Conservation (phyloP, 2,113 vertebrate species). For the Gopherus flavomarginatus region DNA sequence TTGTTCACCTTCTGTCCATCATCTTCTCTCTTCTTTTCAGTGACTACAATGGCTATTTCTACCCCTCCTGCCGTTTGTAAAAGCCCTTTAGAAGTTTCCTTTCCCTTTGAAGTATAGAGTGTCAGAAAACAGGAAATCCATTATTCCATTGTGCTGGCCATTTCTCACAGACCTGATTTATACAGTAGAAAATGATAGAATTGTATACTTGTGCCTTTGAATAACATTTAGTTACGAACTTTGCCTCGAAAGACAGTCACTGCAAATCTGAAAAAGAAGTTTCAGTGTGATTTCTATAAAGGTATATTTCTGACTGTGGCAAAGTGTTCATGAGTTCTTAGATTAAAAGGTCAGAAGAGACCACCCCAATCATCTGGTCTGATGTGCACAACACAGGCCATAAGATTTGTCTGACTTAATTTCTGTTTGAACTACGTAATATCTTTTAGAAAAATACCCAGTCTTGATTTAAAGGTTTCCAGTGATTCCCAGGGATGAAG, state of each 20-base stretch:
- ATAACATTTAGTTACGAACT: neutral
- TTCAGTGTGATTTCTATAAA: neutral
- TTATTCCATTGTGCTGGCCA: neutral
- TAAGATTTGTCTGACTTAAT: neutral
- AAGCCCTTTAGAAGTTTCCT: neutral
- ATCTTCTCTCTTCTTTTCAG: neutral
- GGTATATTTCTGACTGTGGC: neutral
- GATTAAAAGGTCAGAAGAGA: neutral
- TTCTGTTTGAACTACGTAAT: neutral
- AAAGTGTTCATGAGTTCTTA: neutral
- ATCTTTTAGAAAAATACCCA: neutral
- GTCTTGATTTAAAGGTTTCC: neutral
- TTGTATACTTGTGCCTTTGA: neutral
- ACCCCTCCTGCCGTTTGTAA: neutral
- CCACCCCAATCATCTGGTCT: neutral
- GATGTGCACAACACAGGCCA: neutral
- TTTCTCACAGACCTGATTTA: neutral
- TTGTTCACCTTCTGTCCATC: neutral
- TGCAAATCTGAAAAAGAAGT: neutral
- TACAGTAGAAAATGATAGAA: neutral
- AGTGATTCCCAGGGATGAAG: neutral
- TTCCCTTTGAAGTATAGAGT: neutral
- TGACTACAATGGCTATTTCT: neutral
- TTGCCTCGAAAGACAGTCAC: slow-evolving; percentile 30
- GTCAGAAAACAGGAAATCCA: neutral